Evolutionary conservation across 2,797 vertebrate genomes (phyloP), one percentile per base, ranked within the genome.

Genomic region (Champsocephalus esox): DNA sequence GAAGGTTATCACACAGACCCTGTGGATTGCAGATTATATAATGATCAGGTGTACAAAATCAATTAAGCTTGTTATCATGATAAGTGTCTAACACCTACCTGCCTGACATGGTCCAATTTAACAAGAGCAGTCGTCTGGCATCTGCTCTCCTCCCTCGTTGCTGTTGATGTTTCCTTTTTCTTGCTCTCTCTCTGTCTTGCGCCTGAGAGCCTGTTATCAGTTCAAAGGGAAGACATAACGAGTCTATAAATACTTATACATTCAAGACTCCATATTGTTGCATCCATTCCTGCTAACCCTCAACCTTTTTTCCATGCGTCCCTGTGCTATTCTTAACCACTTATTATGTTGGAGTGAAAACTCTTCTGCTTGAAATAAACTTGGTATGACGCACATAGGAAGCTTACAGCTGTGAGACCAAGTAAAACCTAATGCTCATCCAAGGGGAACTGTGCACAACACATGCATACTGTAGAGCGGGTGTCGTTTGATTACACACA

Each of bases 361-460:
- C 41, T 12, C 84, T 84, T 91, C 88, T 85, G 91, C 89, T 86
- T 77, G 79, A 89, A 63, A 13, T 81, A 80, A 88, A 82, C 74
- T 41, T 3, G 55, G 76, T 73, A 89, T 92, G 90, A 92, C 75
- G 74, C 82, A 88, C 87, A 75, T 75, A 74, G 81, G 77, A 75
- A 82, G 85, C 92, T 92, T 48, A 67, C 81, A 87, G 93, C 87
- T 68, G 86, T 86, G 88, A 91, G 88, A 92, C 90, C 89, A 85
- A 91, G 81, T 92, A 86, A 91, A 91, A 79, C 73, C 73, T 77
- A 86, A 92, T 90, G 90, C 89, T 92, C 81, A 85, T 93, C 86
- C 82, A 46, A 89, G 88, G 77, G 86, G 83, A 86, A 93, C 72
- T 67, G 50, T 83, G 78, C 80, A 82, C 77, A 89, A 83, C 87